Conservation (phyloP, 1,140 invertebrate species). For the Drosophila erecta region DNA sequence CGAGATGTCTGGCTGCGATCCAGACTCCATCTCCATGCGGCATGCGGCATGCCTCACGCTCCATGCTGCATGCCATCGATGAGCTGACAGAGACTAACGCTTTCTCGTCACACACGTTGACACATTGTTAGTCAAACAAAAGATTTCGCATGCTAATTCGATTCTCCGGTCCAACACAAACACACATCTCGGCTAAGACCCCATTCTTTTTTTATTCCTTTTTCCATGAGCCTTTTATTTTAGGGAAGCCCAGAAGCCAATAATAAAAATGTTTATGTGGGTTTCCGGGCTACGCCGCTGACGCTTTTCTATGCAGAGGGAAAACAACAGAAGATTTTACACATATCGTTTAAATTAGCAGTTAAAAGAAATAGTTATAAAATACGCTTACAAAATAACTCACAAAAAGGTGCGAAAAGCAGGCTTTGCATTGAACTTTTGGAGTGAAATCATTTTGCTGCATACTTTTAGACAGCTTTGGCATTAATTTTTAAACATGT, state of each 20-base stretch:
- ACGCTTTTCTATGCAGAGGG: slow-evolving; percentile 4
- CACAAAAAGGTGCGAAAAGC: no score
- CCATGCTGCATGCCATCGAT: slow-evolving; percentile 19
- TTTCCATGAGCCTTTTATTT: slow-evolving; percentile 21
- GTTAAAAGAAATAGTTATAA: neutral
- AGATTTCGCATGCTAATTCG: slow-evolving; percentile 83
- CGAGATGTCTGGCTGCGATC: slow-evolving; percentile 22
- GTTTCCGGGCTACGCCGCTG: slow-evolving; percentile 20
- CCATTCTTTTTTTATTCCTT: slow-evolving; percentile 22
- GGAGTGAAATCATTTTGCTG: no score
- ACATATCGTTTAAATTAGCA: no score
- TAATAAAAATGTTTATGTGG: slow-evolving; percentile 75
- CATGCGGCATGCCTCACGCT: neutral
- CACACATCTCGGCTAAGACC: slow-evolving; percentile 46
- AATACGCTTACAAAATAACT: neutral
- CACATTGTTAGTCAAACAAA: slow-evolving; percentile 84
- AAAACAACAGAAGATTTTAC: neutral
- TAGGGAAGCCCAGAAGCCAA: slow-evolving; percentile 57
- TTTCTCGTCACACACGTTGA: slow-evolving; percentile 78
- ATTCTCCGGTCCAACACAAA: slow-evolving; percentile 58
- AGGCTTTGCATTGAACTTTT: no score
- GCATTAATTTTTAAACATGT: no score
- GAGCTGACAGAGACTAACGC: slow-evolving; percentile 73
- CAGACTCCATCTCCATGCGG: slow-evolving; percentile 3
- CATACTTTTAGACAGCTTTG: no score